phyloP scores from a whole-genome alignment of 2,888 invertebrate species.

The Troides aeacus region DNA sequence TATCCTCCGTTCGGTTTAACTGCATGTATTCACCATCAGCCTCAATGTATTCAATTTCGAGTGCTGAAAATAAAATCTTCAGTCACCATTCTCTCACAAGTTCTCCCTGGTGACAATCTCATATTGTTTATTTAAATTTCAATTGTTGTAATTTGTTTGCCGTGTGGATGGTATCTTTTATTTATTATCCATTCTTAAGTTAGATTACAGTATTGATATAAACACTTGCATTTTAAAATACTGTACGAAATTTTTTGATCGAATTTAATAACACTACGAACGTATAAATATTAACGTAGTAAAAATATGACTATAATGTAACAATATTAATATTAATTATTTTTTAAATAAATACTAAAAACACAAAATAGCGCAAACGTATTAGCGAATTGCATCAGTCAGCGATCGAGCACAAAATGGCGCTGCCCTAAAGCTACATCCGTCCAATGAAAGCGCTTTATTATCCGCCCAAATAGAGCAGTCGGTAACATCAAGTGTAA shows the following conservation, averaged over 20 bases:
- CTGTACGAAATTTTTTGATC: not conserved
- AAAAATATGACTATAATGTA: not conserved
- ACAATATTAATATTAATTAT: slow-evolving; percentile 1
- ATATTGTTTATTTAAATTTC: slow-evolving; percentile 24
- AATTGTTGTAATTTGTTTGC: slow-evolving; percentile 31
- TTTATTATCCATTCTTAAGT: not conserved
- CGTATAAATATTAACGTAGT: not conserved
- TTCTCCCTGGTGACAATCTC: slow-evolving; percentile 23
- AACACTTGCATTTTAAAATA: not conserved
- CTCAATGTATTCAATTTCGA: slow-evolving; percentile 57
- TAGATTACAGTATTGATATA: not conserved
- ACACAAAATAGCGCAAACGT: slow-evolving; percentile 44
- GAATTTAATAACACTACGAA: not conserved
- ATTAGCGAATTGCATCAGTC: slow-evolving; percentile 65
- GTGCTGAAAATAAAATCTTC: slow-evolving; percentile 50
- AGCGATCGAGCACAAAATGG: slow-evolving; percentile 73
- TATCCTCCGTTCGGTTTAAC: slow-evolving; percentile 52
- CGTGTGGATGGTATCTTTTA: not conserved
- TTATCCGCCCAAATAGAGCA: slow-evolving; percentile 50
- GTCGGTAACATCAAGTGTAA: slow-evolving; percentile 18
- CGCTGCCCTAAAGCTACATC: slow-evolving; percentile 52
- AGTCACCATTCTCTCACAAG: slow-evolving; percentile 36
- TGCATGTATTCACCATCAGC: slow-evolving; percentile 56
- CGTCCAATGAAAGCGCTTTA: slow-evolving; percentile 72
- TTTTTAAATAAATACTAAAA: slow-evolving; percentile 22